Percentiles rank a stretch among this genome's conserved stretches.
These are phyloP conservation scores for Cotesia chilonis DNA, from an alignment of 1,140 invertebrate genomes.

Conservation along the genomic window DNA sequence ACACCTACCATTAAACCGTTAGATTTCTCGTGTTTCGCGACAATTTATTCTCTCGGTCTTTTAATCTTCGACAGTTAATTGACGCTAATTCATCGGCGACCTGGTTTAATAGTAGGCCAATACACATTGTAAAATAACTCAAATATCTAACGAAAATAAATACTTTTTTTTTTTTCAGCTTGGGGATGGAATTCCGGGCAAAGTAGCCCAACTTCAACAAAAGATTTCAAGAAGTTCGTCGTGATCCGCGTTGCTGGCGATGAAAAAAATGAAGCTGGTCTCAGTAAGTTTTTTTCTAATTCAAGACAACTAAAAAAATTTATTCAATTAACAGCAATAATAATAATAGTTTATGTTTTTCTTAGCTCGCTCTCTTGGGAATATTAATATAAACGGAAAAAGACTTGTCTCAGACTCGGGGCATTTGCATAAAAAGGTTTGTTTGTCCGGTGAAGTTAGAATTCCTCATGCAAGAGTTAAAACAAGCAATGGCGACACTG, in stretches of 20 bases:
- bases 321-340: constrained; percentile 4
- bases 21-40: constrained; percentile 10
- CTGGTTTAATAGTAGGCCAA: background rate
- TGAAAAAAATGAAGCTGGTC: constrained; percentile 63
- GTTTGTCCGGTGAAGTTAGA: constrained; percentile 60
- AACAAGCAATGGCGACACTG: constrained; percentile 70
- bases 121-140: constrained; percentile 5
- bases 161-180: constrained; percentile 50
- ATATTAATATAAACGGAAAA: constrained; percentile 64
- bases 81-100: constrained; percentile 1
- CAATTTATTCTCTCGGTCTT: constrained; percentile 8
- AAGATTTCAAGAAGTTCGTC: constrained; percentile 75
- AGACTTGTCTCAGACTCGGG: constrained; percentile 60
- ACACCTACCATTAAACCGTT: constrained; percentile 12
- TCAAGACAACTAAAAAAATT: constrained; percentile 5
- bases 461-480: constrained; percentile 67
- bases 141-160: constrained; percentile 15
- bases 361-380: constrained; percentile 60
- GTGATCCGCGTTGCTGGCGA: constrained; percentile 71
- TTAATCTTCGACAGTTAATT: constrained; percentile 24
- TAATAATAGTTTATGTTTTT: constrained; percentile 24
- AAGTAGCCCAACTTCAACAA: constrained; percentile 68
- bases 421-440: constrained; percentile 64
- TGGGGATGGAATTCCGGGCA: constrained; percentile 73
- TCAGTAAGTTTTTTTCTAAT: constrained; percentile 53